Base-by-base conservation (phyloP, 1,140 invertebrate species). In the Drosophila trapezifrons region DNA sequence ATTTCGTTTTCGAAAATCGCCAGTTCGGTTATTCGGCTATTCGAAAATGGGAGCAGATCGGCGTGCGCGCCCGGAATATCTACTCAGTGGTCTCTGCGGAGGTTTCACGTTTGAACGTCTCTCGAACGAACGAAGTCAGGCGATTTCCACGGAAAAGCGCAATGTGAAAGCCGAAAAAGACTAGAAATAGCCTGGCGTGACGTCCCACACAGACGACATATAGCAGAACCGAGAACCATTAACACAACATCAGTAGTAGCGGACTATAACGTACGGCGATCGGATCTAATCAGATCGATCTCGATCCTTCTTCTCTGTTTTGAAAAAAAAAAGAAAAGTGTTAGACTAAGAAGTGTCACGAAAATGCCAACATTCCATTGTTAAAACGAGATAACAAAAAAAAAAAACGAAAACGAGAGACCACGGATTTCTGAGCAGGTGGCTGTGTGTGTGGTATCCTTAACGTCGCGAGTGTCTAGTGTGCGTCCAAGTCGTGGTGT, bases 81-180 rank as follows among this genome's bases (percentile, higher is more conserved):
- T 75, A 60, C 86, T 91, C 89, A 91, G 90, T 91, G 90, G 85
- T 91, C 90, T 91, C 90, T 91, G 87, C 90, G 90, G 90, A 91
- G 90, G 90, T 91, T 91, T 91, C 87, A 91, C 90, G 89, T 91
- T 87, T 82, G 89, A 91, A 91, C 90, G 90, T 91, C 77, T 80
- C 63, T 66, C 60, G 64, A 66, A 67, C 64, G 60, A 67, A 67
- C 32, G 60, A 67, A 67, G 25, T 38, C 64, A 71, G 66, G 80
- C 60, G 69, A 89, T 84, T 73, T 89, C 60, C 85, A 89, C 84
- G 85, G 85, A 80, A 87, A 90, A 87, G 84, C 83, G 80, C 84
- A 89, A 87, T 89, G 83, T 83, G 79, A 90, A 90, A 90, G 90
- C 86, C 83, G 86, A 90, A 80, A 64, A 84, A 72, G 72, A 87